phyloP scores from a whole-genome alignment of 2,797 vertebrate species.

The Neostethus bicornis region DNA sequence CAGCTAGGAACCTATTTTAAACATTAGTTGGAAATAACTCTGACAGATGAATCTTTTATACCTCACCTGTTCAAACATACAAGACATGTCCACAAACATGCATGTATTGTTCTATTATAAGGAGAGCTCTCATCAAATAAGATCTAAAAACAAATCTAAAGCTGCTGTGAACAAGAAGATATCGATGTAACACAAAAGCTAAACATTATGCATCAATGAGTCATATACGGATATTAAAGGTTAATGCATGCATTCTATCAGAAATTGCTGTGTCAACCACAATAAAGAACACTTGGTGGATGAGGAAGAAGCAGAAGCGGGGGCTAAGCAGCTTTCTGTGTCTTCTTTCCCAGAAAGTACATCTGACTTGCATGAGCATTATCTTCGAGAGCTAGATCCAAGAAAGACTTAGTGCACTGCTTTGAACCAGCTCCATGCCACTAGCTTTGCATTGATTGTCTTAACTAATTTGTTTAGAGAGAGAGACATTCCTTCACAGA shows the following conservation, averaged over 20 bases:
- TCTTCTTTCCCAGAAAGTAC: conserved; percentile 11
- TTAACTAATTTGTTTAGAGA: conserved; percentile 34
- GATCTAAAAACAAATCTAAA: conserved; percentile 7
- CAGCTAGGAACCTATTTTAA: conserved; percentile 4
- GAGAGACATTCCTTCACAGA: conserved; percentile 53
- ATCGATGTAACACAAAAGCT: not conserved
- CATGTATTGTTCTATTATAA: not conserved
- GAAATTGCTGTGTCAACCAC: conserved; percentile 16
- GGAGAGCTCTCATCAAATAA: conserved; percentile 13
- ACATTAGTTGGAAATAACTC: conserved; percentile 6
- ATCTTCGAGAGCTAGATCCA: conserved; percentile 24
- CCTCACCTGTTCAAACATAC: not conserved
- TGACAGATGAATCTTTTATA: conserved; percentile 19
- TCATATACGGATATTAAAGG: conserved; percentile 37
- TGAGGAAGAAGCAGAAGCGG: not conserved
- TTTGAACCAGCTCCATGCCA: conserved; percentile 18
- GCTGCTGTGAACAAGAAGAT: not conserved
- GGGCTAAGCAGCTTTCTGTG: not conserved
- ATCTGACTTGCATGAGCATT: conserved; percentile 23
- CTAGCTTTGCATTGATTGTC: conserved; percentile 37
- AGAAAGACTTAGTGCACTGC: conserved; percentile 11
- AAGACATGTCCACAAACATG: not conserved
- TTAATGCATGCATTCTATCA: conserved; percentile 32
- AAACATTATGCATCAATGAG: conserved; percentile 9
- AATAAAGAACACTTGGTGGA: not conserved